Base-by-base conservation (phyloP, 2,113 vertebrate species). In the Eptesicus fuscus region DNA sequence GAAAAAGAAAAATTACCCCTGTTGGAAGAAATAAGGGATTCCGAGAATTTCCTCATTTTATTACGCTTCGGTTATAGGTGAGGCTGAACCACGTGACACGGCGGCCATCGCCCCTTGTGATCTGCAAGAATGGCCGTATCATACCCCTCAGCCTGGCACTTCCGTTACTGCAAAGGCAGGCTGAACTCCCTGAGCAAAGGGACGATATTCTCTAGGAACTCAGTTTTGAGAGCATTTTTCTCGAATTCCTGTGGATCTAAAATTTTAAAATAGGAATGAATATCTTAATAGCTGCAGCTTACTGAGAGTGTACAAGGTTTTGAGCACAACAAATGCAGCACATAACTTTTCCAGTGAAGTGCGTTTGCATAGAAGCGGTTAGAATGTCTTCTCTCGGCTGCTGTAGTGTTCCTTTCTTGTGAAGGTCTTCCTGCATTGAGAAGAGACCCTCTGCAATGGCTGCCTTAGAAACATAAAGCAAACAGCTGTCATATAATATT, bases 391-490 rank as follows among this genome's bases (percentile, higher is more conserved):
- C 91, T 98, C 56, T 90, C 73, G 95, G 97, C 96, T 97, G 97
- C 96, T 96, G 90, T 96, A 2, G 93, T 14, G 88, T 93, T 96
- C 83, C 25, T 97, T 97, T 96, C 91, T 95, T 94, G 69, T 96
- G 87, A 96, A 96, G 95, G 93, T 97, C 96, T 98, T 98, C 98
- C 97, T 97, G 59, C 69, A 25, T 97, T 44, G 97, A 98, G 96
- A 96, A 67, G 96, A 98, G 97, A 98, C 98, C 97, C 97, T 98
- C 98, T 98, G 97, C 96, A 95, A 98, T 97, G 97, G 97, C 98
- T 98, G 98, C 98, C 98, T 99, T 99, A 98, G 98, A 96, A 98
- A 98, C 93, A 96, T 96, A 87, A 96, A 97, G 96, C 97, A 98
- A 96, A 97, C 80, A 96, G 78, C 97, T 96, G 93, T 97, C 97